Evolutionary conservation across 53 echinoderm and acorn worm genomes (phyloP).

Genomic region (Luidia sarsii): DNA sequence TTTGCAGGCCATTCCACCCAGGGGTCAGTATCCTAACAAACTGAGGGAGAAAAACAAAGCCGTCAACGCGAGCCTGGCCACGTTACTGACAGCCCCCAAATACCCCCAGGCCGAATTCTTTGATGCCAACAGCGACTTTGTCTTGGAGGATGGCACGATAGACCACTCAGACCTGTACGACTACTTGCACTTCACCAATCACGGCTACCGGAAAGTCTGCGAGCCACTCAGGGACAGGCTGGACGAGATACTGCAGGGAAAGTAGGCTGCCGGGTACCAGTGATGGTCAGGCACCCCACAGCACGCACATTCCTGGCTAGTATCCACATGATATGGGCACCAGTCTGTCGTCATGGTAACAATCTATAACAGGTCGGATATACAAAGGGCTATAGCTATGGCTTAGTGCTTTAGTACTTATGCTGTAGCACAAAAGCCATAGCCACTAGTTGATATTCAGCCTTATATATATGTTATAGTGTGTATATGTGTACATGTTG

Average conservation of each 20-base stretch:
- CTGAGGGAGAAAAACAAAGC: constrained; percentile 72
- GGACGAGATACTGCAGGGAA: constrained; percentile 61
- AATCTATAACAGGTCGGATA: too few species aligned
- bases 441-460: too few species aligned
- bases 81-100: constrained; percentile 33
- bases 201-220: constrained; percentile 79
- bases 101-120: constrained; percentile 70
- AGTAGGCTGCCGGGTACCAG: too few species aligned
- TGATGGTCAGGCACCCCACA: too few species aligned
- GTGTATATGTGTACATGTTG: too few species aligned
- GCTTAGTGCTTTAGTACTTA: too few species aligned
- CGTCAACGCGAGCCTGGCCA: constrained; percentile 65
- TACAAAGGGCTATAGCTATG: too few species aligned
- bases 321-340: too few species aligned
- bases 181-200: constrained; percentile 78
- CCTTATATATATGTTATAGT: too few species aligned
- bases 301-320: too few species aligned
- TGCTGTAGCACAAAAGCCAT: too few species aligned
- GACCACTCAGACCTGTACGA: constrained; percentile 81
- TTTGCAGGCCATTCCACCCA: constrained; percentile 78
- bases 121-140: constrained; percentile 53
- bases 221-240: constrained; percentile 74
- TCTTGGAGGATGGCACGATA: constrained; percentile 85
- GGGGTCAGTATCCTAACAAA: constrained; percentile 83
- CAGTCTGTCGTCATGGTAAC: too few species aligned